Conservation (phyloP, 2,113 vertebrate species). For the Ophthalmolycus amberensis region DNA sequence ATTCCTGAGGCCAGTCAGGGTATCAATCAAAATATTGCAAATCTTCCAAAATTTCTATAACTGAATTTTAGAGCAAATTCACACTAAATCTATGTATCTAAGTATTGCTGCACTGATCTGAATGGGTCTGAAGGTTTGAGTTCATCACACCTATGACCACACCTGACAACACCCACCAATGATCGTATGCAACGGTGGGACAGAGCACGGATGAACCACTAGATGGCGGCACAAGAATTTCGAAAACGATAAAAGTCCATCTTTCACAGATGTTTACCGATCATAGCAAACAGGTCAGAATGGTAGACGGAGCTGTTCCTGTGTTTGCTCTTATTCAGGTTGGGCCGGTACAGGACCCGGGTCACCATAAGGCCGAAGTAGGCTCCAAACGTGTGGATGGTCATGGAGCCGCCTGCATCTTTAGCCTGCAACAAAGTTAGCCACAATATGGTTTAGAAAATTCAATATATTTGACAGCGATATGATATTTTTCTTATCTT, state of each 20-base stretch:
- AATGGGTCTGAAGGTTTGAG: background rate
- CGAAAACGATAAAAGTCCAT: background rate
- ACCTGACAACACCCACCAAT: background rate
- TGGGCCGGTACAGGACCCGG: conserved; percentile 85
- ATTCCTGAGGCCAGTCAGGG: background rate
- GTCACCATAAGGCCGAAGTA: conserved; percentile 92
- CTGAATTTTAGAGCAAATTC: background rate
- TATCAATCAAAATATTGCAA: too few species aligned
- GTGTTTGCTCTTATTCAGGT: conserved; percentile 81
- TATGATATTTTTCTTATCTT: background rate
- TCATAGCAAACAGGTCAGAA: conserved; percentile 89
- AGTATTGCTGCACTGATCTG: background rate
- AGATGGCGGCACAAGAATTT: background rate
- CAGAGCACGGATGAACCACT: background rate
- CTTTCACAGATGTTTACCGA: conserved; percentile 80
- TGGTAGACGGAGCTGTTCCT: conserved; percentile 83
- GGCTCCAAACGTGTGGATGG: conserved; percentile 92
- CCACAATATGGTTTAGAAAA: background rate
- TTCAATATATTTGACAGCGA: background rate
- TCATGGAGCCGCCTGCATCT: conserved; percentile 93
- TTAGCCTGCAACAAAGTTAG: conserved; percentile 80
- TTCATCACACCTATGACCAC: background rate
- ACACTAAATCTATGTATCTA: background rate
- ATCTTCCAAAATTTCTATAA: too few species aligned
- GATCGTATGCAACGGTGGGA: background rate